These are phyloP conservation scores for Serranus cabrilla DNA, from an alignment of 2,797 vertebrate species.

Conservation along the genomic window DNA sequence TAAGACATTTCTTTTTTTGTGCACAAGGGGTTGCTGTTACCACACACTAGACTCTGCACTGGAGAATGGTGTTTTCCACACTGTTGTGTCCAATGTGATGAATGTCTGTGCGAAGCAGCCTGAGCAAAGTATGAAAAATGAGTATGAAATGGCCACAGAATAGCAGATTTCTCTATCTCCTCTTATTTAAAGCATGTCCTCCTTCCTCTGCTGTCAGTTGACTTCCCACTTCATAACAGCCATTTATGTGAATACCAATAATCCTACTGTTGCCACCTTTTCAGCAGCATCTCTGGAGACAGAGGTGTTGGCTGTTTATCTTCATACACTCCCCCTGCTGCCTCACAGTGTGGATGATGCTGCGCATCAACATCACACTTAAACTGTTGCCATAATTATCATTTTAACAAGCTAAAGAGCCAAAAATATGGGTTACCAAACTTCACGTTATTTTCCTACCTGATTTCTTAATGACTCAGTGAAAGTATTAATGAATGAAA, in stretches of 20 bases:
- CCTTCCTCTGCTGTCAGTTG: conserved; percentile 7
- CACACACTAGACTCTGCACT: conserved; percentile 34
- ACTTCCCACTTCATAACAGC: conserved; percentile 11
- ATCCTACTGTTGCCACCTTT: conserved; percentile 29
- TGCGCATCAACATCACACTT: conserved; percentile 48
- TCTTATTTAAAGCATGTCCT: not conserved
- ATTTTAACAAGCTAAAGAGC: conserved; percentile 13
- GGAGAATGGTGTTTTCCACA: conserved; percentile 13
- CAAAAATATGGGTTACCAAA: conserved; percentile 18
- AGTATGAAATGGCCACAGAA: conserved; percentile 36
- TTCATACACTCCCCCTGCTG: conserved; percentile 28
- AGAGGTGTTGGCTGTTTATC: conserved; percentile 59
- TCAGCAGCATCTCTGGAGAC: conserved; percentile 40
- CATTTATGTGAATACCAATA: conserved; percentile 35
- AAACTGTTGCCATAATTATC: conserved; percentile 37
- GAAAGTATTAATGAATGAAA: conserved; percentile 7
- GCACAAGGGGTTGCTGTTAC: conserved; percentile 79
- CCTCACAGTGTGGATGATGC: conserved; percentile 12
- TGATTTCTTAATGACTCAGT: conserved; percentile 7
- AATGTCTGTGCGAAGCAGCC: conserved; percentile 37
- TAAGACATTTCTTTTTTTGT: conserved; percentile 44
- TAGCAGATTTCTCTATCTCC: conserved; percentile 22
- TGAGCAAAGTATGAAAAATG: conserved; percentile 44
- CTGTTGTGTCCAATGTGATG: conserved; percentile 25
- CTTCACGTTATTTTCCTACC: conserved; percentile 10